Percentiles rank a stretch among this genome's conserved stretches.
Evolutionary conservation across 2,888 invertebrate species (phyloP).

Genomic region (Mythimna vitellina): DNA sequence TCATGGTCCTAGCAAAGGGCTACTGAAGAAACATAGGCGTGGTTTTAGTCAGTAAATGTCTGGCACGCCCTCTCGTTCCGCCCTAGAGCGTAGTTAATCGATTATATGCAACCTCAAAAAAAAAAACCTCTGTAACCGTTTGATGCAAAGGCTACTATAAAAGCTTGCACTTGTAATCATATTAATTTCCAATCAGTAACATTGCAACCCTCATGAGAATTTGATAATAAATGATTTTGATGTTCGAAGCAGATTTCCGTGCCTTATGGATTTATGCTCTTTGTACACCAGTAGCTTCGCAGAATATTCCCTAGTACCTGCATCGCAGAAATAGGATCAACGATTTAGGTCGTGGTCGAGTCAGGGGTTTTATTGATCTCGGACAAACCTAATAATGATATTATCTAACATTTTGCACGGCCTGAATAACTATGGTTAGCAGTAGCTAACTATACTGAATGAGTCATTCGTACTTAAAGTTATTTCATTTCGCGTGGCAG

Average conservation of each 20-base stretch:
- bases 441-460: no score
- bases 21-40: no score
- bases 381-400: neutral
- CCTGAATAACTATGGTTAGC: neutral
- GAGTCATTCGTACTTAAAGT: neutral
- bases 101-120: no score
- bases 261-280: conserved; percentile 6
- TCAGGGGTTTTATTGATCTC: conserved; percentile 8
- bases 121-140: no score
- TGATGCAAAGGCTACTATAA: neutral
- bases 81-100: no score
- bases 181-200: neutral
- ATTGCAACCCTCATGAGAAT: conserved; percentile 38
- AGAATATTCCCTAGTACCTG: neutral
- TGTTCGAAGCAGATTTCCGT: conserved; percentile 25
- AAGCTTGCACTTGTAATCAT: neutral
- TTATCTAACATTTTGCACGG: neutral
- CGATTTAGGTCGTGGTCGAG: conserved; percentile 18
- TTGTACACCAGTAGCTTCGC: neutral
- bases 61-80: no score
- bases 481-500: neutral
- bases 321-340: conserved; percentile 13
- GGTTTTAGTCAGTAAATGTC: no score
- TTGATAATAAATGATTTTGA: conserved; percentile 35
- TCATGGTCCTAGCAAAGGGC: no score